Base-by-base conservation (phyloP, 2,113 vertebrate genomes). In the Onychostoma macrolepis region DNA sequence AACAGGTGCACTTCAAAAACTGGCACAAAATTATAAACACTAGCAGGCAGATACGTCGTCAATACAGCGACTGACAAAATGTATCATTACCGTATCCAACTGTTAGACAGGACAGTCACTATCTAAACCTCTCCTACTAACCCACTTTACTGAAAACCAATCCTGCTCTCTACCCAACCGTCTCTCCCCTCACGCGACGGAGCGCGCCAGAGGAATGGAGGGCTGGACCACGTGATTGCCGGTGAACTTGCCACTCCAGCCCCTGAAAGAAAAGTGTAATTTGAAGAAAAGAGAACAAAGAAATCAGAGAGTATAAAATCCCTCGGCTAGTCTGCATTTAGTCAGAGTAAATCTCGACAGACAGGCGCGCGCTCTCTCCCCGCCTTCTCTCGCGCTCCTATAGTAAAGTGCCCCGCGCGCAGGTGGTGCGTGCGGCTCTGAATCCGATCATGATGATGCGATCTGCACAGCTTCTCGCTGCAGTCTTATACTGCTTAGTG, bases 261-360 rank as follows among this genome's bases (percentile, higher is more conserved):
- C 89, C 91, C 83, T 63, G 81, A 83, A 90, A 87, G 84, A 74
- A 56, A 89, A 85, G 90, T 88, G 85, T 86, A 83, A 92, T 92
- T 90, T 90, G 91, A 92, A 92, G 91, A 89, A 87, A 88, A 87
- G 90, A 91, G 93, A 94, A 94, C 94, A 95, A 95, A 94, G 93
- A 92, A 89, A 91, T 90, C 89, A 58, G 89, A 88, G 92, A 88
- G 90, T 92, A 95, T 95, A 95, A 94, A 92, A 93, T 83, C 91
- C 87, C 84, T 85, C 87, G 12, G 90, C 85, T 69, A 87, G 90
- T 87, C 43, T 53, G 85, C 87, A 77, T 83, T 87, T 69, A 86
- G 89, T 88, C 91, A 91, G 89, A 88, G 84, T 86, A 78, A 56
- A 81, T 50, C 87, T 83, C 80, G 11, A 19, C 24, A 85, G 88